phyloP scores from a whole-genome alignment of 2,113 vertebrate species.

The Cryptotis parvus region DNA sequence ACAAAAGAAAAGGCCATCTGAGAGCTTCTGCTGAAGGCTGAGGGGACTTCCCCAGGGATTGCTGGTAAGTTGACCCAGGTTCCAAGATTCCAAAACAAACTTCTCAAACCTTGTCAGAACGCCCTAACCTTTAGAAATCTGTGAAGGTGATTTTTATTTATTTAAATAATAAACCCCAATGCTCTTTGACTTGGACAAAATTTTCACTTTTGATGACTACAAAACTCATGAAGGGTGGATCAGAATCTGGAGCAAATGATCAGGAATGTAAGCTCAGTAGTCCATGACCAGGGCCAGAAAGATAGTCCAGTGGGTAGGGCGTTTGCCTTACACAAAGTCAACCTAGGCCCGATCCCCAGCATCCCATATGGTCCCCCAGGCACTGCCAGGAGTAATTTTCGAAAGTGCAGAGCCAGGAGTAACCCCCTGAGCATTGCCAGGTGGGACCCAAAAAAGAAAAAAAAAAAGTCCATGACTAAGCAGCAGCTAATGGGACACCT shows the following conservation, averaged over 20 bases:
- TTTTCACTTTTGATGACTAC: not conserved
- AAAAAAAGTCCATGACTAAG: no score
- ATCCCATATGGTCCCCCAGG: no score
- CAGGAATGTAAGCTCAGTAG: not conserved
- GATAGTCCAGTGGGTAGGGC: no score
- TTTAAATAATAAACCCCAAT: constrained; percentile 25
- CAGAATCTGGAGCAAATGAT: not conserved
- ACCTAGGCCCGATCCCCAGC: no score
- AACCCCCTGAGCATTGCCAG: no score
- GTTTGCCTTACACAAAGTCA: no score
- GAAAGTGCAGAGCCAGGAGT: no score
- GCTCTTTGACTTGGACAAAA: not conserved
- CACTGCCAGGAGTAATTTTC: no score
- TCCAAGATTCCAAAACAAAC: constrained; percentile 51
- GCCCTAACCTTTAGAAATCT: not conserved
- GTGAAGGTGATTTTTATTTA: not conserved
- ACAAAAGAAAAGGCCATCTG: constrained; percentile 41
- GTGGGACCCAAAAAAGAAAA: no score
- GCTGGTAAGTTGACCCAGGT: not conserved
- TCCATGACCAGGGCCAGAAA: no score
- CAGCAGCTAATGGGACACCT: not conserved
- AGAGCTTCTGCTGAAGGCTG: not conserved
- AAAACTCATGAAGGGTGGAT: not conserved
- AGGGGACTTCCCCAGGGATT: constrained; percentile 45
- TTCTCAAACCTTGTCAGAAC: constrained; percentile 11